phyloP scores from a whole-genome alignment of 2,113 vertebrate genomes.

The Perca fluviatilis region DNA sequence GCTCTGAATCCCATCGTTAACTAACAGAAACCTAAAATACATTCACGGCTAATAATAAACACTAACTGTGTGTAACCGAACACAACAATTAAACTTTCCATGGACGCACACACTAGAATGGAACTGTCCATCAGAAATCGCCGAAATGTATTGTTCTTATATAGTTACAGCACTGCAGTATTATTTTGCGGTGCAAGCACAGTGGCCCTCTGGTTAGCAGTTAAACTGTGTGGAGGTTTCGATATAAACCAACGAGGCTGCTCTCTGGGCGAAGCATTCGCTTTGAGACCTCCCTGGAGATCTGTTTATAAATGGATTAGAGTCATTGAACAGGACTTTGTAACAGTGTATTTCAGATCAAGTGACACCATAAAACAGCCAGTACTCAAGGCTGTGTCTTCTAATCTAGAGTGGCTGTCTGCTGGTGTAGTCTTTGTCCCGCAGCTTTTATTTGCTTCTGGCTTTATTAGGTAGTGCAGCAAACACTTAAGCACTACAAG shows the following conservation, averaged over 20 bases:
- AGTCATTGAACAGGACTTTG: slow-evolving; percentile 57
- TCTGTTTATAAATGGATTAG: slow-evolving; percentile 57
- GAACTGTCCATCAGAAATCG: too few species aligned
- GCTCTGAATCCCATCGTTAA: too few species aligned
- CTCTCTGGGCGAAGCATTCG: slow-evolving; percentile 12
- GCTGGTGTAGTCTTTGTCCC: slow-evolving; percentile 44
- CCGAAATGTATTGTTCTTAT: slow-evolving; percentile 44
- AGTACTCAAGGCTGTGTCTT: slow-evolving; percentile 41
- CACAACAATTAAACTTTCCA: too few species aligned
- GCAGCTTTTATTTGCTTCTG: slow-evolving; percentile 38
- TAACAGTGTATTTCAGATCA: slow-evolving; percentile 53
- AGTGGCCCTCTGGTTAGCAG: slow-evolving; percentile 34
- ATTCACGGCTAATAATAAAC: too few species aligned
- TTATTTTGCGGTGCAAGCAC: slow-evolving; percentile 23
- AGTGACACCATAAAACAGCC: slow-evolving; percentile 53
- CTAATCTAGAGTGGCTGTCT: slow-evolving; percentile 31
- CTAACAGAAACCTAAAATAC: too few species aligned
- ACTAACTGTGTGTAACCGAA: too few species aligned
- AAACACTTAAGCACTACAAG: slow-evolving; percentile 14
- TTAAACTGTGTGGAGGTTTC: slow-evolving; percentile 57
- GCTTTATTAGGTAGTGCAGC: slow-evolving; percentile 31
- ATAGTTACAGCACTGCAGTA: slow-evolving; percentile 21
- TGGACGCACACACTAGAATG: too few species aligned
- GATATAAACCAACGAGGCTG: slow-evolving; percentile 38
- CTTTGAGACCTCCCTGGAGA: slow-evolving; percentile 49